Evolutionary conservation across 2,888 invertebrate species (phyloP), one percentile per base, ranked within the genome.

Genomic region (Sepioteuthis lessoniana): DNA sequence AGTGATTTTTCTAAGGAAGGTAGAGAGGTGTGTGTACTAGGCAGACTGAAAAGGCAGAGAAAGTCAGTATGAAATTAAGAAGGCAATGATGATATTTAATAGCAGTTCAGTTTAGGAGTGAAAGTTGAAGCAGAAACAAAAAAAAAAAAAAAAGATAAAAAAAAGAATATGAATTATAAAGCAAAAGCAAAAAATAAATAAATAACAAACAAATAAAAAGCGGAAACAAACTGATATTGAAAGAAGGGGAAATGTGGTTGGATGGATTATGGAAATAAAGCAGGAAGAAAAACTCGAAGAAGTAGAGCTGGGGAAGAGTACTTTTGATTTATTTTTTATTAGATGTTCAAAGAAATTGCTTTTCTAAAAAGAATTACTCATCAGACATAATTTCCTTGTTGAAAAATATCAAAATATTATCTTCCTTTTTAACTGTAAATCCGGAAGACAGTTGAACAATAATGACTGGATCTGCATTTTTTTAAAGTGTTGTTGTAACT

Each of bases 31-130:
- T 37, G 37, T 25, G 31, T 35, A 21, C 4, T 10, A 91, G 38
- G 5, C 10, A 46, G 46, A 19, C 28, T 28, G 38, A 35, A 10
- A 35, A 5, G 35, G 25, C 38, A 91, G 42, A 42, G 46, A 21
- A 91, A 91, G 28, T 42, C 31, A 31, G 46, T 10, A 16, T 42
- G 46, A 25, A 91, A 42, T 38, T 42, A 91, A 46, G 91, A 91
- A 31, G 13, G 46, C 38, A 91, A 91, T 91, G 38, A 91, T 91
- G 46, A 91, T 91, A 91, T 42, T 91, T 91, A 91, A 91, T 42
- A 91, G 46, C 46, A 91, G 31, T 91, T 28, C 38, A 91, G 38
- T 91, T 28, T 4, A 42, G 16, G 31, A 91, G 91, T 21, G 28
- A 91, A 42, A 91, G 91, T 91, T 38, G 91, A 91, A 91, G n/a